A percentile compares a stretch with the other conserved stretches of the same genome.
These are phyloP conservation scores for Nomada ferruginata DNA, from an alignment of 2,888 invertebrate species.

Conservation along the genomic window DNA sequence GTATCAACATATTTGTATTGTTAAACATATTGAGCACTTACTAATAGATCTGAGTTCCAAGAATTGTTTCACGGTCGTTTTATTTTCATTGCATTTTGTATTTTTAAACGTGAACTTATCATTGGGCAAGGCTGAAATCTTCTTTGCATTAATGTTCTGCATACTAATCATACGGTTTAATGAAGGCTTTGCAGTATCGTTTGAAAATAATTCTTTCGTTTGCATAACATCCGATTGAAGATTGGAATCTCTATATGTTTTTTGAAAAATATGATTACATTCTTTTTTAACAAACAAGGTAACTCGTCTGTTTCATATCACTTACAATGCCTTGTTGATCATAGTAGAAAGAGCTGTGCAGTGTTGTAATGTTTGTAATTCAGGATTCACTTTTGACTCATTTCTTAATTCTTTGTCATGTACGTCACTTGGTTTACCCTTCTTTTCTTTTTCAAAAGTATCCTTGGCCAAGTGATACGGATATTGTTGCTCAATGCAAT, in stretches of 20 bases:
- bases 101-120: constrained; percentile 47
- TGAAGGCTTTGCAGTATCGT: constrained; percentile 67
- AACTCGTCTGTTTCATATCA: neutral
- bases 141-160: constrained; percentile 44
- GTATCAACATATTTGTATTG: neutral
- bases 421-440: constrained; percentile 48
- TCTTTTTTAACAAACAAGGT: neutral
- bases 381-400: constrained; percentile 55
- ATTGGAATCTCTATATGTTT: constrained; percentile 61
- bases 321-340: constrained; percentile 78
- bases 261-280: neutral
- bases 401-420: constrained; percentile 32
- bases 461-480: constrained; percentile 65
- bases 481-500: constrained; percentile 62
- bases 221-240: constrained; percentile 59
- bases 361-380: constrained; percentile 73
- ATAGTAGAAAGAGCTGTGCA: constrained; percentile 77
- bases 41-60: constrained; percentile 76
- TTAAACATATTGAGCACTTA: constrained; percentile 46
- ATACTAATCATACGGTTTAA: constrained; percentile 60
- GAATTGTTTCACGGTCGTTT: constrained; percentile 64
- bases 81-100: constrained; percentile 54
- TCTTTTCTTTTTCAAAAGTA: constrained; percentile 61
- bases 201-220: constrained; percentile 68
- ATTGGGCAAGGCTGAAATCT: constrained; percentile 24